Percentiles rank a stretch among this genome's conserved stretches.
phyloP scores from a whole-genome alignment of 1,140 invertebrate genomes.

The Bursaphelenchus mucronatus region DNA sequence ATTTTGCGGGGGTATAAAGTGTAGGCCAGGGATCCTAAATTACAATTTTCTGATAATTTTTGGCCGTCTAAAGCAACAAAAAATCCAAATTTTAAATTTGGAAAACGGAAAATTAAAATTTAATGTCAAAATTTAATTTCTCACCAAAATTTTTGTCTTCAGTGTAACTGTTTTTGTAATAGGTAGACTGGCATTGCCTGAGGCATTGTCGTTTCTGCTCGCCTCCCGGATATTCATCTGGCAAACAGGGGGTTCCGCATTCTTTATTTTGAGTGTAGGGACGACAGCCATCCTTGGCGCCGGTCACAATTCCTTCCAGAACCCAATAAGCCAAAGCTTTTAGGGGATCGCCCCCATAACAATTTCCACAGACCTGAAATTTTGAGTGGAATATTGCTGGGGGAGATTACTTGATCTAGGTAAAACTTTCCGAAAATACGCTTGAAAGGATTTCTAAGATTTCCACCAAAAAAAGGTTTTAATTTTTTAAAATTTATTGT shows the following conservation, averaged over 20 bases:
- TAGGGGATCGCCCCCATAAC: conserved; percentile 58
- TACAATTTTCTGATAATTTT: conserved; percentile 1
- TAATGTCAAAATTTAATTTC: conserved; percentile 10
- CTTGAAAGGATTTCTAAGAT: too few species aligned
- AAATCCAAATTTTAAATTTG: not conserved
- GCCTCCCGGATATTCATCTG: conserved; percentile 51
- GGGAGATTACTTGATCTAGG: too few species aligned
- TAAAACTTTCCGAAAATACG: too few species aligned
- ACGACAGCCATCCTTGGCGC: conserved; percentile 56
- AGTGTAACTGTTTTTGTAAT: conserved; percentile 56
- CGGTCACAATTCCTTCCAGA: conserved; percentile 56
- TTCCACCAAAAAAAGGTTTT: too few species aligned
- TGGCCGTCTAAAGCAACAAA: not conserved
- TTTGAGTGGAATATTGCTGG: not conserved
- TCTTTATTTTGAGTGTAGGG: conserved; percentile 46
- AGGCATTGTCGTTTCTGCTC: conserved; percentile 48
- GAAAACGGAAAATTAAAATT: conserved; percentile 8
- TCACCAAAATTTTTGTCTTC: conserved; percentile 57
- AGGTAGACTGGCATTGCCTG: conserved; percentile 50
- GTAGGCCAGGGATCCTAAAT: conserved; percentile 57
- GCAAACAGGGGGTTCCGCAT: conserved; percentile 57
- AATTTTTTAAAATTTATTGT: too few species aligned
- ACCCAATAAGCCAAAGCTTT: conserved; percentile 54
- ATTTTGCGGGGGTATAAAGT: conserved; percentile 58
- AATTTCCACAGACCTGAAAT: conserved; percentile 52